Base-by-base conservation (phyloP, 2,797 vertebrate genomes). In the Sebastes elongatus region DNA sequence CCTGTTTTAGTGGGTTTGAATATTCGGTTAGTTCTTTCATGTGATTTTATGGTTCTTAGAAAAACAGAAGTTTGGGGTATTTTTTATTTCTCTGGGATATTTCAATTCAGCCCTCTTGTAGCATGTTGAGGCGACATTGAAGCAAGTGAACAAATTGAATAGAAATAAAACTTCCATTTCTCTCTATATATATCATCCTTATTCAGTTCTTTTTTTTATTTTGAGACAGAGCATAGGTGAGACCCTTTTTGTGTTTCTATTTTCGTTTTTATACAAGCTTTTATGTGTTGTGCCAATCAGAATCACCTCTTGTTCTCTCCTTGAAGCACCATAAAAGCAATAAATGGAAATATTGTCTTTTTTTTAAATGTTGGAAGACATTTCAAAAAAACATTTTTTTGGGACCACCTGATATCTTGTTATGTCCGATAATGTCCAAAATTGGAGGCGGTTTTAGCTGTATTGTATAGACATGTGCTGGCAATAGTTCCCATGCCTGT, bases 1-100 rank as follows among this genome's bases (percentile, higher is more conserved):
- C 97, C 97, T 97, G 97, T 98, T 99, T 96, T 99, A 98, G 98
- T 99, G 98, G 97, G 97, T 97, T 98, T 98, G 95, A 97, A 96
- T 97, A 96, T 97, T 96, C 96, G 96, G 94, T 98, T 98, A 98
- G 97, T 97, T 98, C 96, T 35, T 98, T 97, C 97, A 98, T 96
- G 97, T 99, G 97, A 96, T 97, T 98, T 96, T 97, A 98, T 97
- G 96, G 96, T 98, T 98, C 97, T 97, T 99, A 98, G 97, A 35
- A 96, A 97, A 97, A 96, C 94, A 96, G 96, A 97, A 96, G 95
- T 96, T 96, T 93, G 96, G 96, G 95, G 95, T 95, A 90, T 92
- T 93, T 94, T 93, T 94, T 90, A 89, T 93, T 93, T 96, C 96
- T 97, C 96, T 96, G 96, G 96, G 95, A 97, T 96, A 97, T 97